A percentile compares a stretch with the other conserved stretches of the same genome.
Conservation (phyloP, 2,113 vertebrate species). For the Actenoides hombroni region DNA sequence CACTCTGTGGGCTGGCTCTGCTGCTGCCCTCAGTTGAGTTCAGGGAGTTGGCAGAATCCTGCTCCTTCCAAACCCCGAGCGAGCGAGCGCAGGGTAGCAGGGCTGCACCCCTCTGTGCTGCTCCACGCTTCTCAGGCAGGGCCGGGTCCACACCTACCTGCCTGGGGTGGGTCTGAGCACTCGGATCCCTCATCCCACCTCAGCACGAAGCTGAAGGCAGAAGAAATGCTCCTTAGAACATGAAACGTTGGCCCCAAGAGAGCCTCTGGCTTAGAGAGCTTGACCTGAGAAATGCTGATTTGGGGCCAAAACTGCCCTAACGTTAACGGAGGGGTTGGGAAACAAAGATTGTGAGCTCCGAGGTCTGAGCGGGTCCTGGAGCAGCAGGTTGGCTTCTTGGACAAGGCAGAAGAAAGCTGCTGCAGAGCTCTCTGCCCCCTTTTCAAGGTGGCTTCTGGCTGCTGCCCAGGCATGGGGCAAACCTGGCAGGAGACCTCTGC, state of each 20-base stretch:
- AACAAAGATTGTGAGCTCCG: background rate
- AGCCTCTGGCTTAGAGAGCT: background rate
- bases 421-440: rapidly evolving
- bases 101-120: background rate
- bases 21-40: background rate
- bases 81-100: rapidly evolving
- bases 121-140: background rate
- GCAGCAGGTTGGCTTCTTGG: background rate
- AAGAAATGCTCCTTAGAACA: background rate
- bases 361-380: background rate
- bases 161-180: rapidly evolving
- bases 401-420: too few species aligned
- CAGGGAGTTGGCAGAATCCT: background rate
- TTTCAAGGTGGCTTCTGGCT: background rate
- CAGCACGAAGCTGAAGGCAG: background rate
- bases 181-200: background rate
- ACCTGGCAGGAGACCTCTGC: background rate
- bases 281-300: background rate
- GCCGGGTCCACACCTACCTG: too few species aligned
- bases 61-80: background rate
- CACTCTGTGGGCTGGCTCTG: background rate
- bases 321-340: background rate
- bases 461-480: background rate
- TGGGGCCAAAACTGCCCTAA: background rate
- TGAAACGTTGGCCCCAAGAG: background rate